Conservation (phyloP, 2,888 invertebrate genomes). For the Archips crataeganus region DNA sequence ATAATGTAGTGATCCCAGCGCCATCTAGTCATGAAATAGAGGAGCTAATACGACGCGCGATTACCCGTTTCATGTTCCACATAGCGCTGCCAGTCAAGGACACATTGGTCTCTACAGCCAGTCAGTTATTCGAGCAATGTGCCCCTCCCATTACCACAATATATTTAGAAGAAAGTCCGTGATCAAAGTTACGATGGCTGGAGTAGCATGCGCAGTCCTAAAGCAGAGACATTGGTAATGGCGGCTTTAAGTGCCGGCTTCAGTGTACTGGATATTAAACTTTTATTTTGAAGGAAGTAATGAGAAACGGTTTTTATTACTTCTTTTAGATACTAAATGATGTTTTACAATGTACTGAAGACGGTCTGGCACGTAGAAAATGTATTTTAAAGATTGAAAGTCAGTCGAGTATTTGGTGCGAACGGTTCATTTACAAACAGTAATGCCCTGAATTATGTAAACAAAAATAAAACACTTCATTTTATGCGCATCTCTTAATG, state of each 20-base stretch:
- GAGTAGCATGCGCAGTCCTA: neutral
- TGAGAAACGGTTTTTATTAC: slow-evolving; percentile 6
- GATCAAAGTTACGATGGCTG: neutral
- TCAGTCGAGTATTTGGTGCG: neutral
- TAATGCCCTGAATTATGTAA: neutral
- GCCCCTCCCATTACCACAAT: neutral
- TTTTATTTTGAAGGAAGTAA: slow-evolving; percentile 15
- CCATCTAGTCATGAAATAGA: no score
- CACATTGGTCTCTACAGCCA: no score
- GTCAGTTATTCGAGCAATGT: no score
- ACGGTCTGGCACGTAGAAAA: neutral
- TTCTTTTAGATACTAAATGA: slow-evolving; percentile 8
- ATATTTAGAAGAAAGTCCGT: neutral
- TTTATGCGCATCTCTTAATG: slow-evolving; percentile 5
- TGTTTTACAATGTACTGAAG: slow-evolving; percentile 9
- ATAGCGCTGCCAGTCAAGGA: no score
- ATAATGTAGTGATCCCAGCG: no score
- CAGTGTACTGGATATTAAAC: slow-evolving; percentile 17
- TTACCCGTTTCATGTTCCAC: no score
- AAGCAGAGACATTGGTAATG: slow-evolving; percentile 1
- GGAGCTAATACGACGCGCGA: no score
- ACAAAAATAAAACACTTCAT: neutral
- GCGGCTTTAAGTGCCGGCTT: slow-evolving; percentile 10
- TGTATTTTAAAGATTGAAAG: neutral
- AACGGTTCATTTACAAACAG: neutral